Conservation (phyloP, 64 coral and sea anemone genomes). For the Anthopleura sola region DNA sequence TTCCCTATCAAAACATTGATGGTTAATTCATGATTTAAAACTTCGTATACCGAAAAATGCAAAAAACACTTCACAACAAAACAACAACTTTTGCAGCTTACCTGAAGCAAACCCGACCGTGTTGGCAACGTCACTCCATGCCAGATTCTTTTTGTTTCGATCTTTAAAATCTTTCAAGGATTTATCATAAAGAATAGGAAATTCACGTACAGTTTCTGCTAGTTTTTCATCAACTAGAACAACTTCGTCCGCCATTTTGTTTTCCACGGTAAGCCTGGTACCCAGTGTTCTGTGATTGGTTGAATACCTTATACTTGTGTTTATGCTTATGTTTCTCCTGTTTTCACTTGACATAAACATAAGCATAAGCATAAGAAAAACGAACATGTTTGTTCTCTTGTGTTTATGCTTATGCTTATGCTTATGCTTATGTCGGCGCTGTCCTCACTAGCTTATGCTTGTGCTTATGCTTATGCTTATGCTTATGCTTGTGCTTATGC, state of each 20-base stretch:
- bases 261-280: constrained; percentile 15
- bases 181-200: constrained; percentile 50
- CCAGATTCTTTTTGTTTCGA: constrained; percentile 42
- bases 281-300: constrained; percentile 38
- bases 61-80: constrained; percentile 28
- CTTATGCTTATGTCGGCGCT: neutral
- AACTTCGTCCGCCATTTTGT: constrained; percentile 38
- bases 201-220: constrained; percentile 32
- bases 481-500: neutral
- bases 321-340: constrained; percentile 17
- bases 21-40: constrained; percentile 30
- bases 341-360: constrained; percentile 5
- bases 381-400: neutral
- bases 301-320: constrained; percentile 12
- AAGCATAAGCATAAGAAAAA: constrained; percentile 6
- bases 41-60: constrained; percentile 14
- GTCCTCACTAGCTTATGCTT: neutral
- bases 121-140: constrained; percentile 22
- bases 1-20: constrained; percentile 34
- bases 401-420: neutral
- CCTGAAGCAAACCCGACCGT: constrained; percentile 39
- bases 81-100: constrained; percentile 26
- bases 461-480: neutral
- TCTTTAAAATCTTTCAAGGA: constrained; percentile 43
- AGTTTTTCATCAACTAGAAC: constrained; percentile 27